Base-by-base conservation (phyloP, 2,797 vertebrate species). In the Lacerta viridis region DNA sequence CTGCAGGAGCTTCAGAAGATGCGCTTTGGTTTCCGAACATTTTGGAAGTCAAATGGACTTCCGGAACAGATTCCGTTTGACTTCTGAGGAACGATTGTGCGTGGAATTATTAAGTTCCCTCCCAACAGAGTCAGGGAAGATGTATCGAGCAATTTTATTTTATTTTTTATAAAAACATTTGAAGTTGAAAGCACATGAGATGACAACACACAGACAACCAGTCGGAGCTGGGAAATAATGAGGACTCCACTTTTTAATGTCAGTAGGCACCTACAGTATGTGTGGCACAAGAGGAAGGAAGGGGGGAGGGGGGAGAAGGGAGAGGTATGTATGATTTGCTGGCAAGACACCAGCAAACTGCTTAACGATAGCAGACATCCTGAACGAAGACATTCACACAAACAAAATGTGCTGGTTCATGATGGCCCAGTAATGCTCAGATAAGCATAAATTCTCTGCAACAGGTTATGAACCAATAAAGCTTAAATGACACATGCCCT, bases 361-460 rank as follows among this genome's bases (percentile, higher is more conserved):
- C 89, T 66, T 87, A 92, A 50, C 13, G 5, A 75, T 36, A 87
- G 86, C 0, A 90, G 43, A 86, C 89, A 91, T 91, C 71, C 88
- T 76, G 55, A 86, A 92, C 92, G 64, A 68, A 83, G 1, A 69
- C 29, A 83, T 72, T 55, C 74, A 77, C 18, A 39, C n/a, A 77
- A 86, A 80, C n/a, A 80, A 87, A 92, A 43, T 39, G 55, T 55
- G 68, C n/a, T 77, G 39, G 33, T 90, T 88, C 0, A 0, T 29
- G 88, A 75, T 93, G 81, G n/a, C 23, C 41, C 77, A 93, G 80
- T 74, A 83, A 80, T 90, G 86, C 86, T 89, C 87, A 90, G 88
- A 94, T 92, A 95, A 96, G 5, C 59, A 59, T 76, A 92, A 88
- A 66, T 20, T 13, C 36, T 87, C 91, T 87, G 79, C 88, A 84